Percentiles rank a stretch among this genome's conserved stretches.
phyloP scores from a whole-genome alignment of 2,888 invertebrate genomes.

The Automeris io region DNA sequence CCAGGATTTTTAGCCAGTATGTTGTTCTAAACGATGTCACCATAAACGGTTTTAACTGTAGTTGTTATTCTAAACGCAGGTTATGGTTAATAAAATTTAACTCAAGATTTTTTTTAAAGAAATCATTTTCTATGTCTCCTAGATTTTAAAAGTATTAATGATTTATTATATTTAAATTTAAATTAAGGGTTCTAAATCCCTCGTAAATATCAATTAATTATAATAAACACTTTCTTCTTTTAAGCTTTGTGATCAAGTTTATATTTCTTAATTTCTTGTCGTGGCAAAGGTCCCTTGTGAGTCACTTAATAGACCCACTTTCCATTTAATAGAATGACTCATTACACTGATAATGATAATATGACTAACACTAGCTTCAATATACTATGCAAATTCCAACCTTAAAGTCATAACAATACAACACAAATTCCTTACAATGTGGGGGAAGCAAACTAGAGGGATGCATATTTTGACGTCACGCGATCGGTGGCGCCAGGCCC shows the following conservation, averaged over 20 bases:
- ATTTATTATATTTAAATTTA: too few relatives aligned
- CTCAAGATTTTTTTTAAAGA: too few relatives aligned
- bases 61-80: too few relatives aligned
- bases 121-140: too few relatives aligned
- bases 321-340: constrained; percentile 52
- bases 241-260: not conserved
- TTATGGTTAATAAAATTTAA: too few relatives aligned
- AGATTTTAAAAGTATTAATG: too few relatives aligned
- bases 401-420: constrained; percentile 15
- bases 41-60: too few relatives aligned
- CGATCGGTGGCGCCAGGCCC: constrained; percentile 52
- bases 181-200: too few relatives aligned
- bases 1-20: too few relatives aligned
- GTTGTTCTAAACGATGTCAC: too few relatives aligned
- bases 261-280: not conserved
- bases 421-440: not conserved
- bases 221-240: too few relatives aligned
- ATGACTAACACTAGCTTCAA: constrained; percentile 2
- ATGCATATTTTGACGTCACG: constrained; percentile 49
- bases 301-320: constrained; percentile 57
- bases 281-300: constrained; percentile 27
- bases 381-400: constrained; percentile 16
- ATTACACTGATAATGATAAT: constrained; percentile 60
- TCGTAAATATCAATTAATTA: too few relatives aligned
- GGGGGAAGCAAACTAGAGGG: constrained; percentile 26